These are phyloP conservation scores for Magallana nippona DNA, from an alignment of 2,888 invertebrate genomes.

Conservation along the genomic window DNA sequence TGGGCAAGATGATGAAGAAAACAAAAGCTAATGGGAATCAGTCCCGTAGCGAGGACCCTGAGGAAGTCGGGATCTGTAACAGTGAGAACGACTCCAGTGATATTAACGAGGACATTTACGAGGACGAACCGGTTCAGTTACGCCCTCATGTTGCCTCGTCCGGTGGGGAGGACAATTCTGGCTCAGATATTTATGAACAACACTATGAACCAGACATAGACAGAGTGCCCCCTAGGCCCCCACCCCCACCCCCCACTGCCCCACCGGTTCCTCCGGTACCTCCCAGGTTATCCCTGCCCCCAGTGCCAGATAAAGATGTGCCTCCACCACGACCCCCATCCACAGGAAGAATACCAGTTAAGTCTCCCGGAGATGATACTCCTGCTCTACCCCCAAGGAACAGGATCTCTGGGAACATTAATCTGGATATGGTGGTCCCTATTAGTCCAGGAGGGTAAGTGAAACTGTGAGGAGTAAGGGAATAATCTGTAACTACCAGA, in stretches of 20 bases:
- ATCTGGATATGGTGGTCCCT: constrained; percentile 69
- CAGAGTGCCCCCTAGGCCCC: constrained; percentile 4
- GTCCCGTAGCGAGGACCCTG: constrained; percentile 7
- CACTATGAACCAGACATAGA: background rate
- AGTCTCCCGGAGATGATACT: constrained; percentile 46
- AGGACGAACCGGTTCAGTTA: constrained; percentile 41
- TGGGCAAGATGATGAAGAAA: constrained; percentile 48
- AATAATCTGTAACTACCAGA: background rate
- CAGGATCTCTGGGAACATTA: constrained; percentile 61
- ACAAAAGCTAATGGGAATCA: constrained; percentile 34
- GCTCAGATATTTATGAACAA: constrained; percentile 38
- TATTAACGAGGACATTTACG: constrained; percentile 38
- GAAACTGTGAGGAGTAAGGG: background rate
- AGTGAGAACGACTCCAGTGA: constrained; percentile 48
- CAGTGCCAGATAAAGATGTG: constrained; percentile 21
- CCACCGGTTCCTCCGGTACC: constrained; percentile 41
- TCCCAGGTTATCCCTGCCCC: constrained; percentile 37
- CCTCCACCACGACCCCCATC: constrained; percentile 41
- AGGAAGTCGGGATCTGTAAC: constrained; percentile 48
- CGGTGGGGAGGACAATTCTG: constrained; percentile 22
- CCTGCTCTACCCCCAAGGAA: constrained; percentile 72
- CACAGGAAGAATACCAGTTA: background rate
- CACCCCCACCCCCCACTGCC: constrained; percentile 37
- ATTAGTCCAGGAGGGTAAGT: constrained; percentile 54
- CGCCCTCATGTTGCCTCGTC: background rate